These are phyloP conservation scores for Poeciliopsis infans DNA, from an alignment of 2,797 vertebrate genomes.

Conservation along the genomic window DNA sequence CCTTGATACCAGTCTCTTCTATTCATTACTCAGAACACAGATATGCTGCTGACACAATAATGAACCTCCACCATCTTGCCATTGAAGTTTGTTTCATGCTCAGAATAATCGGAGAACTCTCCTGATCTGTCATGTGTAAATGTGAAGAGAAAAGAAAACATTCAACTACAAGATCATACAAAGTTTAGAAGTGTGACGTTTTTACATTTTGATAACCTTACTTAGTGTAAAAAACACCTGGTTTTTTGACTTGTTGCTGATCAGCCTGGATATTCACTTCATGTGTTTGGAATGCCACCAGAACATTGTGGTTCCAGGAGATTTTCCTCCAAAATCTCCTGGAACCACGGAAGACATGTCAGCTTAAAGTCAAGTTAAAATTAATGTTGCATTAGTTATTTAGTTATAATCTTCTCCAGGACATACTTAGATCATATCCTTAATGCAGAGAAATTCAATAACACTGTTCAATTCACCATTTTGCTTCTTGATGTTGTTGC, in stretches of 20 bases:
- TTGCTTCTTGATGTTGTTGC: neutral
- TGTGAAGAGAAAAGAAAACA: neutral
- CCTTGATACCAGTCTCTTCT: neutral
- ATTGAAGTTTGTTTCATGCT: neutral
- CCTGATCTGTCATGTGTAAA: neutral
- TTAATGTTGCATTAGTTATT: neutral
- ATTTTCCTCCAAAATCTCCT: neutral
- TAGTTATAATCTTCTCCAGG: neutral
- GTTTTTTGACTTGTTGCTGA: neutral
- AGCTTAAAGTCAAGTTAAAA: neutral
- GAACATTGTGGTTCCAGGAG: no score
- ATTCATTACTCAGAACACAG: neutral
- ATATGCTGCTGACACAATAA: neutral
- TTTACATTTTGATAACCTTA: neutral
- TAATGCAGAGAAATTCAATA: neutral
- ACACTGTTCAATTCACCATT: neutral
- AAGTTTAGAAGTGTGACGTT: neutral
- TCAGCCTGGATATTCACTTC: neutral
- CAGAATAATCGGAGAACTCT: neutral
- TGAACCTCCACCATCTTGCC: neutral
- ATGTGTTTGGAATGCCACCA: neutral
- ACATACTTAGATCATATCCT: neutral
- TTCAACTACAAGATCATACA: neutral
- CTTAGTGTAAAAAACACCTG: neutral
- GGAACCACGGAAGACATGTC: neutral